Percentiles rank a stretch among this genome's conserved stretches.
phyloP scores from a whole-genome alignment of 1,140 invertebrate genomes.

The Bombus cullumanus region DNA sequence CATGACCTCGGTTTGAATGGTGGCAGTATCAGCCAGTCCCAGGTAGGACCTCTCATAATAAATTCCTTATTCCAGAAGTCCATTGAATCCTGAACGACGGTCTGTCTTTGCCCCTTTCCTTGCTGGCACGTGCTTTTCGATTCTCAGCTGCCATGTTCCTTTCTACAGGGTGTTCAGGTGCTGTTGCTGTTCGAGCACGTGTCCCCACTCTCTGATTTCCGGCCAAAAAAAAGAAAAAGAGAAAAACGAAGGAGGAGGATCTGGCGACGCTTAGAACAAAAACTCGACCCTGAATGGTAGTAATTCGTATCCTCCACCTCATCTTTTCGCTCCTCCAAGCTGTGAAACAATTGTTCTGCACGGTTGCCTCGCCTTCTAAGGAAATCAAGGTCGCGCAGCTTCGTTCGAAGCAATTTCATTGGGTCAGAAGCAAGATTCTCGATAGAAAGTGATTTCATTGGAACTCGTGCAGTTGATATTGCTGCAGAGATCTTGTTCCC shows the following conservation, averaged over 20 bases:
- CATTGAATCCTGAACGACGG: slow-evolving; percentile 58
- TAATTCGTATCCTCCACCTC: slow-evolving; percentile 12
- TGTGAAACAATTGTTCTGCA: slow-evolving; percentile 33
- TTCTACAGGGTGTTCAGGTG: slow-evolving; percentile 56
- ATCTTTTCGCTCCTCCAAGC: slow-evolving; percentile 14
- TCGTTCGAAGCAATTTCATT: not conserved
- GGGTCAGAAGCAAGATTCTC: not conserved
- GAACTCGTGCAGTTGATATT: not conserved
- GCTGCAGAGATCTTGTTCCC: not conserved
- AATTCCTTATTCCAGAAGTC: slow-evolving; percentile 67
- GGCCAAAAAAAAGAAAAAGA: not conserved
- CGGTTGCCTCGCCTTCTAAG: not conserved
- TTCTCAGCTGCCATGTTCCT: slow-evolving; percentile 65
- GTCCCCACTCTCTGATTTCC: slow-evolving; percentile 63
- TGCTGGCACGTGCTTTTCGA: slow-evolving; percentile 68
- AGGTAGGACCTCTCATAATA: slow-evolving; percentile 68
- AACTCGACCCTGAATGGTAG: slow-evolving; percentile 30
- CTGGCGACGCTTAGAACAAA: slow-evolving; percentile 58
- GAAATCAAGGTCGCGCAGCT: slow-evolving; percentile 22
- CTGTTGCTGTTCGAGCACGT: slow-evolving; percentile 63
- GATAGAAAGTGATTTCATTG: not conserved
- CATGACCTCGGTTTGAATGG: slow-evolving; percentile 58
- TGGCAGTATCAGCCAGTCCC: slow-evolving; percentile 53
- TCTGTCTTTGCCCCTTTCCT: slow-evolving; percentile 55
- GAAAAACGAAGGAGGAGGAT: not conserved